A percentile compares a stretch with the other conserved stretches of the same genome.
Evolutionary conservation across 2,113 vertebrate species (phyloP).

Genomic region (Aix galericulata): DNA sequence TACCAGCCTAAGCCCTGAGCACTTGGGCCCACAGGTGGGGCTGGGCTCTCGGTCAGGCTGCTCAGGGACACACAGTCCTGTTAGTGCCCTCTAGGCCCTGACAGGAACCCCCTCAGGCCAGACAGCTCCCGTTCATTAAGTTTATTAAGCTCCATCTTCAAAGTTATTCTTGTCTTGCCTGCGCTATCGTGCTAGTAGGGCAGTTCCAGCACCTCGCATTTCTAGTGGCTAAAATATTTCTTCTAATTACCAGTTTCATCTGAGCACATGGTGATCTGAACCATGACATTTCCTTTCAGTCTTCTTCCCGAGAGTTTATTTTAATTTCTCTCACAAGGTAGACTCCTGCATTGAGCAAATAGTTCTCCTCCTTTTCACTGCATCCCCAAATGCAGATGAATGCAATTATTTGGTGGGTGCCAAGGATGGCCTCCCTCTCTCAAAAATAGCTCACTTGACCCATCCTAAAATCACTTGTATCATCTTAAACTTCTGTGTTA

Average conservation of each 20-base stretch:
- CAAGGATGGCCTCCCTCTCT: neutral
- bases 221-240: neutral
- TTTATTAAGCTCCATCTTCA: neutral
- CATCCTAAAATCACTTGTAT: neutral
- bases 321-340: neutral
- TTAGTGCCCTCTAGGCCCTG: too few species aligned
- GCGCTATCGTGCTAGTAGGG: neutral
- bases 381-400: neutral
- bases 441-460: neutral
- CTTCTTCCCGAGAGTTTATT: neutral
- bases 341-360: neutral
- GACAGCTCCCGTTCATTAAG: neutral
- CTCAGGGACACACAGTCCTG: neutral
- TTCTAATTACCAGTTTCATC: neutral
- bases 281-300: neutral
- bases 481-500: neutral
- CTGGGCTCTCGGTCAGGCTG: neutral
- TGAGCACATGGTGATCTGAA: neutral
- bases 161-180: neutral
- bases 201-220: neutral
- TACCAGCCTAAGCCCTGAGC: neutral
- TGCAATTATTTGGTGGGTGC: rapidly evolving
- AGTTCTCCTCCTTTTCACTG: neutral
- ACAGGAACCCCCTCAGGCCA: neutral
- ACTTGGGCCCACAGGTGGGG: neutral